Base-by-base conservation (phyloP, 2,888 invertebrate genomes). In the Eristalis pertinax region DNA sequence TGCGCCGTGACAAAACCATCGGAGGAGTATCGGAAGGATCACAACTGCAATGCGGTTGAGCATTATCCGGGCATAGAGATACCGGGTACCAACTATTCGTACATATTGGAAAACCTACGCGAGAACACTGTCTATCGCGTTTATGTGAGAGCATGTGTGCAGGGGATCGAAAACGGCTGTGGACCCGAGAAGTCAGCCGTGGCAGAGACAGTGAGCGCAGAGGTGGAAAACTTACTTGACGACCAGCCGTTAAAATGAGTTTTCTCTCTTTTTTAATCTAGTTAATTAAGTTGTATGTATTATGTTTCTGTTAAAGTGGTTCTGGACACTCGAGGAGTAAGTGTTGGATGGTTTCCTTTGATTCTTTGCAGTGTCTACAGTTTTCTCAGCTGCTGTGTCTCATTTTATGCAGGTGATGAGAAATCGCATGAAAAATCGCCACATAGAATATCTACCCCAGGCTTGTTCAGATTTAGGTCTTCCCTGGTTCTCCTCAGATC, bases 81-180 rank as follows among this genome's bases (percentile, higher is more conserved):
- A 35, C 64, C 89, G 0, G 90, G 90, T 2, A 75, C 87, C 10
- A 83, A 78, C 26, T 91, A 92, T 38, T 89, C 84, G 5, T 90
- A 89, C 50, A 85, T 70, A 0, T 29, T 92, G 7, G 74, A 78
- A 0, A 43, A 89, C 4, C 78, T 92, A 8, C 11, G 89, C 1
- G 89, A 90, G 1, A 75, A 89, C 19, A 77, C 84, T 38, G 88
- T 80, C 2, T 92, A 93, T 88, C 89, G 89, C 10, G 88, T 92
- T 8, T 89, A 90, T n/a, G 77, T 92, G 0, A 90, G 91, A 0
- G 92, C 92, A 2, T 92, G 92, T 84, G 91, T 90, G 0, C 84
- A 88, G 0, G 89, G 79, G 2, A 73, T 92, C 38, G 11, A 83
- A 32, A 92, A 91, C 73, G 91, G 90, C 0, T 92, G 93, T 60